Evolutionary conservation across 2,888 invertebrate species (phyloP), one percentile per base, ranked within the genome.

Genomic region (Gymnocheta viridis): DNA sequence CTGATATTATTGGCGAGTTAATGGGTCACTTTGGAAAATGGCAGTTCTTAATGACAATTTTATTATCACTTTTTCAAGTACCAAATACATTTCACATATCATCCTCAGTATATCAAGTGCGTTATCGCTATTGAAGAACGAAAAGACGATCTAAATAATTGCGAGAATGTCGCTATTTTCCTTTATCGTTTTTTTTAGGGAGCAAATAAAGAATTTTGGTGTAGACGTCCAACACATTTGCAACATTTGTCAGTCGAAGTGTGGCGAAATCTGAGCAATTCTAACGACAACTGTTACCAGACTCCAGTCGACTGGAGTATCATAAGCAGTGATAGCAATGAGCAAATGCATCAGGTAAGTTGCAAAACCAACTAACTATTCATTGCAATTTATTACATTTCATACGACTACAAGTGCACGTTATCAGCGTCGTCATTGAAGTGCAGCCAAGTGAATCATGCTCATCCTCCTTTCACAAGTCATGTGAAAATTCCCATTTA

Each of bases 41-140:
- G 96, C 96, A 96, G 91, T 92, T 96, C 82, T 90, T 95, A 84
- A 94, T 95, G 92, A 96, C 96, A 4, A 94, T 96, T 88, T 92
- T 96, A 56, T 92, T 96, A 85, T 95, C 96, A 2, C 92, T 96
- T 58, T 95, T 96, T 92, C 96, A 96, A 88, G 94, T 96, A 87
- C 96, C 96, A 2, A 96, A 96, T 91, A 96, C 96, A 51, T 96
- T 96, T 93, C 96, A 96, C 91, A 96, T 96, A 89, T 95, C 95
- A 91, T 93, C 95, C 69, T 94, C 95, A 47, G 95, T 96, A 0
- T 96, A 96, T 91, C 95, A 95, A 90, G 94, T 94, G 87, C 93
- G 93, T 92, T 56, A 19, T 24, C 49, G 14, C 22, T 9, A 35
- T 22, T 67, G 32, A 10, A 32, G 24, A n/a, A n/a, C n/a, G n/a